These are phyloP conservation scores for Triplophysa bombifrons DNA, from an alignment of 2,797 vertebrate species.

Conservation along the genomic window DNA sequence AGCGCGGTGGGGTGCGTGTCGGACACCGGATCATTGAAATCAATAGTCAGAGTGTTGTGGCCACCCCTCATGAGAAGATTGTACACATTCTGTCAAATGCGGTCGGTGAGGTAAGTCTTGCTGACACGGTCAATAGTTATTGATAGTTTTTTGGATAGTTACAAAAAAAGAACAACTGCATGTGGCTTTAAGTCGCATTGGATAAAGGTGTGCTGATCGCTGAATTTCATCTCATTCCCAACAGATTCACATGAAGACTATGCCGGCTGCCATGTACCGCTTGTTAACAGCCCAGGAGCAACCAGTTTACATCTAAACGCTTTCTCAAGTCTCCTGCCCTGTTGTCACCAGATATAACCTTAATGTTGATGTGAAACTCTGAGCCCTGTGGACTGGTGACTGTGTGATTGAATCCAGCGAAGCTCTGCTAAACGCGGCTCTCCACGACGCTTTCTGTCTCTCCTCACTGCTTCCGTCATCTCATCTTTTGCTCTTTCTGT, in stretches of 20 bases:
- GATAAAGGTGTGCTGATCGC: too few species aligned
- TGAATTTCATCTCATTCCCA: slow-evolving; percentile 40
- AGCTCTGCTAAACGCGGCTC: slow-evolving; percentile 31
- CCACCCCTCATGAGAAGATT: slow-evolving; percentile 95
- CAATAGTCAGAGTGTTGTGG: slow-evolving; percentile 95
- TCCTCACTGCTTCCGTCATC: slow-evolving; percentile 30
- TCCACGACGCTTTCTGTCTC: slow-evolving; percentile 27
- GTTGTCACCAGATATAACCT: slow-evolving; percentile 49
- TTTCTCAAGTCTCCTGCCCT: slow-evolving; percentile 47
- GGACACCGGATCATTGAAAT: slow-evolving; percentile 98
- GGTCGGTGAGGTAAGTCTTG: slow-evolving; percentile 87
- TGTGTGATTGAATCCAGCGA: slow-evolving; percentile 38
- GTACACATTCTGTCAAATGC: slow-evolving; percentile 95
- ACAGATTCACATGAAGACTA: slow-evolving; percentile 99
- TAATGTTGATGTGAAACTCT: slow-evolving; percentile 44
- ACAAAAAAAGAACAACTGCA: too few species aligned
- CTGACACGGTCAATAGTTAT: too few species aligned
- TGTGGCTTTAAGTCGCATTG: too few species aligned
- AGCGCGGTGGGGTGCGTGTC: slow-evolving; percentile 94
- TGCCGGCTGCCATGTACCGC: slow-evolving; percentile 98
- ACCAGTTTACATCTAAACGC: slow-evolving; percentile 79
- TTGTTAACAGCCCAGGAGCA: slow-evolving; percentile 95
- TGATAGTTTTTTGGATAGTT: too few species aligned
- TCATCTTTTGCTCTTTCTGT: slow-evolving; percentile 22
- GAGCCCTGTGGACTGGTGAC: slow-evolving; percentile 32